Conservation (phyloP, 1,140 invertebrate genomes). For the Drosophila serrata region DNA sequence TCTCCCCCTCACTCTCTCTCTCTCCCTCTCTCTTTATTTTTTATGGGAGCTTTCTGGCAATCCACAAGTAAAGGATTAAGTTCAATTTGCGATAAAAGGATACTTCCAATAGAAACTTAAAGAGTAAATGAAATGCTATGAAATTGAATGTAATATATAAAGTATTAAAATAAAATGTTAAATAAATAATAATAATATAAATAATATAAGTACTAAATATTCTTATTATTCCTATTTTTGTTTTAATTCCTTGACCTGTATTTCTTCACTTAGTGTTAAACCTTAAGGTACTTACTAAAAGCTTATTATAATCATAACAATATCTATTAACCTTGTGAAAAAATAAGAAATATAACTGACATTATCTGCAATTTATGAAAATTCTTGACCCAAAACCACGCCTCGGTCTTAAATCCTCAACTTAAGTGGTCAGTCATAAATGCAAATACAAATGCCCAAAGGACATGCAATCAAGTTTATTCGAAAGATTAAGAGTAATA, state of each 20-base stretch:
- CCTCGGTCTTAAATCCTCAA: background rate
- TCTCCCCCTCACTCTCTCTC: too few species aligned
- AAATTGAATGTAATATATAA: background rate
- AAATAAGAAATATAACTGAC: background rate
- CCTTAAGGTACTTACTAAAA: too few species aligned
- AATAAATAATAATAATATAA: background rate
- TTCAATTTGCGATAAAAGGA: background rate
- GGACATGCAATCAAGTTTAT: constrained; percentile 21
- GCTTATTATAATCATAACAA: too few species aligned
- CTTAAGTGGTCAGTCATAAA: constrained; percentile 15
- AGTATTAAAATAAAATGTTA: background rate
- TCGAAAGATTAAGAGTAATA: constrained; percentile 16
- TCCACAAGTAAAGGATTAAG: constrained; percentile 7
- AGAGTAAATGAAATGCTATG: background rate
- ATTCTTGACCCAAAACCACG: too few species aligned
- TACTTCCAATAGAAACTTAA: background rate
- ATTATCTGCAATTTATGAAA: background rate
- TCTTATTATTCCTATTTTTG: background rate
- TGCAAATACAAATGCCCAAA: constrained; percentile 11
- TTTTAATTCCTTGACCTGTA: too few species aligned
- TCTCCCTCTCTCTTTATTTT: background rate
- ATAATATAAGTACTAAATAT: background rate
- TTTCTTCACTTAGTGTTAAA: too few species aligned
- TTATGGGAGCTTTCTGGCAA: background rate
- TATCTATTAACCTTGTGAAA: background rate